Evolutionary conservation across 2,888 invertebrate genomes (phyloP).

Genomic region (Neoaliturus tenellus): DNA sequence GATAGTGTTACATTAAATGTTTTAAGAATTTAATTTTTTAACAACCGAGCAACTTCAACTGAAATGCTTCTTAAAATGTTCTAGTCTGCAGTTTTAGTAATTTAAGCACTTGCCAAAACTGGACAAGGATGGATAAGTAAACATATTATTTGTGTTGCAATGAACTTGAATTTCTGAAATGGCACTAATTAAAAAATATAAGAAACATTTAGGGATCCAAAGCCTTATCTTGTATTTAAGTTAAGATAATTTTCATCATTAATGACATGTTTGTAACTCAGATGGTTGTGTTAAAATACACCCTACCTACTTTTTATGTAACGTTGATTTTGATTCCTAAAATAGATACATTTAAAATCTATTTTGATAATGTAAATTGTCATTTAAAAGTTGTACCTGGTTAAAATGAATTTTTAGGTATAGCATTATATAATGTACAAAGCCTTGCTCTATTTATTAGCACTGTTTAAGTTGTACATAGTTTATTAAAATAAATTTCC

Average conservation of each 20-base stretch:
- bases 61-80: no score
- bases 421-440: constrained; percentile 4
- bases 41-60: no score
- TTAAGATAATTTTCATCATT: background rate
- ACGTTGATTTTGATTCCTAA: background rate
- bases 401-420: background rate
- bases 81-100: no score
- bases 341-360: background rate
- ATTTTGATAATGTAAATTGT: background rate
- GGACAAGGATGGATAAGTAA: no score
- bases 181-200: no score
- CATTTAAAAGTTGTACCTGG: constrained; percentile 11
- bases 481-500: constrained; percentile 23
- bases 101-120: no score
- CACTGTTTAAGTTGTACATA: constrained; percentile 22
- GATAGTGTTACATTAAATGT: no score
- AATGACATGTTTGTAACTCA: background rate
- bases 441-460: constrained; percentile 25
- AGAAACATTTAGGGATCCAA: constrained; percentile 2
- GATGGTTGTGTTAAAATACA: background rate
- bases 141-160: no score
- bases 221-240: constrained; percentile 1
- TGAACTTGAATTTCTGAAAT: no score
- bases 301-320: background rate
- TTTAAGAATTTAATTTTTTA: no score